Conservation (phyloP, 1,140 invertebrate species). For the Penaeus chinensis region DNA sequence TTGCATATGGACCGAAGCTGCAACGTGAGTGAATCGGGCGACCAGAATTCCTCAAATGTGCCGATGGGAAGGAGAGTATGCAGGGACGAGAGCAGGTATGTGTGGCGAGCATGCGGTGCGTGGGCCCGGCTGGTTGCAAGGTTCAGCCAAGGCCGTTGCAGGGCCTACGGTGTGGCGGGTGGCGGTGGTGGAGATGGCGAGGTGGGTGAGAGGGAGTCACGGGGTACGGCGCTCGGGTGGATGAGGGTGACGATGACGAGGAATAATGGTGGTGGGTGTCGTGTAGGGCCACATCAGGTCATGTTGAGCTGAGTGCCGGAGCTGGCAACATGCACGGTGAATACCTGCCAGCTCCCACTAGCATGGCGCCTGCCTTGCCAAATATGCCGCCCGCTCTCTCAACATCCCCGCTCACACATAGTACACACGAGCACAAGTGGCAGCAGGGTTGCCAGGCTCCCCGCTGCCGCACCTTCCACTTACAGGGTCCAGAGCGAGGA, state of each 20-base stretch:
- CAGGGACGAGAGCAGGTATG: background rate
- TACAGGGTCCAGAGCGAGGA: conserved; percentile 55
- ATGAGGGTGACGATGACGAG: conserved; percentile 1
- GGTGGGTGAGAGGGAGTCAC: conserved; percentile 8
- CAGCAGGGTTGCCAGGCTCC: conserved; percentile 18
- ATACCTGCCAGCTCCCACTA: conserved; percentile 60
- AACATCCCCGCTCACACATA: conserved; percentile 49
- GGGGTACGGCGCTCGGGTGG: background rate
- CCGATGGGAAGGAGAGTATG: background rate
- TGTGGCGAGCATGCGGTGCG: conserved; percentile 21
- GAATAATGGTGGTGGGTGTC: background rate
- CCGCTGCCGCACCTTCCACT: conserved; percentile 42
- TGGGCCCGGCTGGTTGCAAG: conserved; percentile 42
- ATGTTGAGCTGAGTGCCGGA: conserved; percentile 55
- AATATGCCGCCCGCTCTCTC: conserved; percentile 57
- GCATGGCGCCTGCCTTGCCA: conserved; percentile 59
- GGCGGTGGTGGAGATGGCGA: conserved; percentile 32
- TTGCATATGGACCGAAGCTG: too few relatives aligned
- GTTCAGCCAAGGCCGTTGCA: conserved; percentile 59
- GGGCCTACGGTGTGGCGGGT: conserved; percentile 56
- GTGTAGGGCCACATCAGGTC: conserved; percentile 30
- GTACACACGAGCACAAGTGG: conserved; percentile 44
- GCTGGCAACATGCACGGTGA: conserved; percentile 59
- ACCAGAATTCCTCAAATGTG: too few relatives aligned
- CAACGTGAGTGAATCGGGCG: too few relatives aligned